These are phyloP conservation scores for Ceratina calcarata DNA, from an alignment of 1,140 invertebrate species.

Conservation along the genomic window DNA sequence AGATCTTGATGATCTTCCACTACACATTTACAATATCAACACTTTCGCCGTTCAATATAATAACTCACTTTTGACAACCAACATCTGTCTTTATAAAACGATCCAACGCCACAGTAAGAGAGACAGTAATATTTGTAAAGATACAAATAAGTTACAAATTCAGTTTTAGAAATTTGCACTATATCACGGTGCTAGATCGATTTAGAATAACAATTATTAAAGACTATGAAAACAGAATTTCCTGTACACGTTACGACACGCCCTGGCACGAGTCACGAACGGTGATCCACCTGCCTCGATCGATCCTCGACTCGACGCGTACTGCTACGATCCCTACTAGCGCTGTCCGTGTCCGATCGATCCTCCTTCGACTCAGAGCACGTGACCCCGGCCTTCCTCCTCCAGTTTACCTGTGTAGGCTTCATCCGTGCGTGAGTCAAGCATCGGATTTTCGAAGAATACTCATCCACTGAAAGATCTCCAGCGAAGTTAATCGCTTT, in stretches of 20 bases:
- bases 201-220: no score
- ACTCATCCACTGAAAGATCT: constrained; percentile 10
- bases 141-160: no score
- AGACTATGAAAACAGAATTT: constrained; percentile 7
- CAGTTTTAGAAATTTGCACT: no score
- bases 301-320: constrained; percentile 41
- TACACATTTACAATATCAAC: background rate
- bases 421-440: constrained; percentile 29
- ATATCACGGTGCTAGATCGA: no score
- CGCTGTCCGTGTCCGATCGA: constrained; percentile 43
- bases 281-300: constrained; percentile 58
- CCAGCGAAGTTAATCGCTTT: no score
- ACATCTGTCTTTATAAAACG: no score
- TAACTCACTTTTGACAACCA: background rate
- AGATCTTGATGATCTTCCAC: background rate
- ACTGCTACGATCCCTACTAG: constrained; percentile 30
- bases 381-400: constrained; percentile 38
- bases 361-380: constrained; percentile 36
- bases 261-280: constrained; percentile 31
- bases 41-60: background rate
- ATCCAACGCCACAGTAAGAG: no score
- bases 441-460: constrained; percentile 17
- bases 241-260: constrained; percentile 37
- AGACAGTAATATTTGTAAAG: no score
- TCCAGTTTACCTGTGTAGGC: constrained; percentile 30